These are phyloP conservation scores for Sphenodon punctatus DNA, from an alignment of 2,797 vertebrate genomes.

Conservation along the genomic window DNA sequence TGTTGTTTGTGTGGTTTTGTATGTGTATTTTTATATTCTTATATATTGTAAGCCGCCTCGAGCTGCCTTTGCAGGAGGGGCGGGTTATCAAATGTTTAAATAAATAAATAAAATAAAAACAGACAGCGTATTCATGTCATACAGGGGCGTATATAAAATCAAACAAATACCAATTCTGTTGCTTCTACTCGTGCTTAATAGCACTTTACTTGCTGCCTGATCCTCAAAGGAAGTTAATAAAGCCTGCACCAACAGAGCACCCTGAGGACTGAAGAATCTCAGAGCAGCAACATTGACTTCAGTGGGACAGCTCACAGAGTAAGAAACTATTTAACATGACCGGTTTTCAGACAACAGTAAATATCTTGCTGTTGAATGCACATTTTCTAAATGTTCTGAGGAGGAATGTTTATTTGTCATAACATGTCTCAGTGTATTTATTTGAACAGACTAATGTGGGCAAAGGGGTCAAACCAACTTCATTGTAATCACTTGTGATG, in stretches of 20 bases:
- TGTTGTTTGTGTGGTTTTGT: too few relatives aligned
- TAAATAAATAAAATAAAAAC: too few relatives aligned
- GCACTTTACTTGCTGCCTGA: constrained; percentile 9
- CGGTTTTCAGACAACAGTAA: constrained; percentile 21
- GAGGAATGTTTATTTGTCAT: neutral
- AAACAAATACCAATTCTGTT: constrained; percentile 27
- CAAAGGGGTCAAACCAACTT: neutral
- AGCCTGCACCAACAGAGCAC: too few relatives aligned
- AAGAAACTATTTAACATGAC: neutral
- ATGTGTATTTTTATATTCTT: too few relatives aligned
- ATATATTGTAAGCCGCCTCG: too few relatives aligned
- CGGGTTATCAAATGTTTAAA: too few relatives aligned
- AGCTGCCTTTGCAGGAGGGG: too few relatives aligned
- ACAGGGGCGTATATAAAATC: too few relatives aligned
- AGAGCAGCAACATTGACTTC: constrained; percentile 23
- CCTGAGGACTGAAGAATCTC: too few relatives aligned
- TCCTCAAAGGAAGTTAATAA: too few relatives aligned
- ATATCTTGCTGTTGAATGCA: neutral
- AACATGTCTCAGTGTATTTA: neutral
- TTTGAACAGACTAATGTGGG: neutral
- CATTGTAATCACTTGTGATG: neutral
- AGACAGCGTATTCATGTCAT: too few relatives aligned
- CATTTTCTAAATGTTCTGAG: constrained; percentile 1
- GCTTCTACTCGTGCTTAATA: constrained; percentile 15
- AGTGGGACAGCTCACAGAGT: constrained; percentile 14